Percentiles rank a stretch among this genome's conserved stretches.
Conservation (phyloP, 2,888 invertebrate genomes). For the Amiota mariae region DNA sequence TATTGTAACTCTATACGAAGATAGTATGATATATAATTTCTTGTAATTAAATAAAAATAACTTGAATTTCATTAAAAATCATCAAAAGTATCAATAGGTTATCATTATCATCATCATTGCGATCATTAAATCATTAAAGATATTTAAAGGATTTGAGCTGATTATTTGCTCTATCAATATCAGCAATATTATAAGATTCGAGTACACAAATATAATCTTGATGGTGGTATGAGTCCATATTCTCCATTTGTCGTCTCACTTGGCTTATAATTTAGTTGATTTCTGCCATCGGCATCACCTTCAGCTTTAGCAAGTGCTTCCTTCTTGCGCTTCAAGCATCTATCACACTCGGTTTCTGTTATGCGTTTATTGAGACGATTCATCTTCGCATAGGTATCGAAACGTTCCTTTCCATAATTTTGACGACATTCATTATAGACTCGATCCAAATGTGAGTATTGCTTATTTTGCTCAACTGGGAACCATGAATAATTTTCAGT, state of each 20-base stretch:
- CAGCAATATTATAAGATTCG: not conserved
- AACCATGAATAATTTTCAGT: not conserved
- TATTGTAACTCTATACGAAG: too few relatives aligned
- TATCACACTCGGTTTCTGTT: constrained; percentile 1
- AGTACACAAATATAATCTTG: not conserved
- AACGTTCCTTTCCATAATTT: constrained; percentile 9
- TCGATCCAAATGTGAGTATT: not conserved
- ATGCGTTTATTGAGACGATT: constrained; percentile 22
- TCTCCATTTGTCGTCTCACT: constrained; percentile 18
- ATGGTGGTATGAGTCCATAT: constrained; percentile 24
- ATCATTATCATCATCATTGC: too few relatives aligned
- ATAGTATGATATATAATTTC: too few relatives aligned
- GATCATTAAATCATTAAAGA: too few relatives aligned
- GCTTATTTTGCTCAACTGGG: not conserved
- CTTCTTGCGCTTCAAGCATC: not conserved
- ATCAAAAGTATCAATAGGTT: too few relatives aligned
- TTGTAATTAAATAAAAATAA: too few relatives aligned
- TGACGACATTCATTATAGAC: constrained; percentile 13
- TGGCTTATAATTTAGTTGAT: not conserved
- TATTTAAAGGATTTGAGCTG: too few relatives aligned
- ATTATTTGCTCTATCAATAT: not conserved
- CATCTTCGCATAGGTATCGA: not conserved
- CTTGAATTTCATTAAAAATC: too few relatives aligned
- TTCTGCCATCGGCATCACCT: not conserved
- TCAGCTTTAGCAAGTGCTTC: not conserved